Base-by-base conservation (phyloP, 2,888 invertebrate genomes). In the Heteromyza rotundicornis region DNA sequence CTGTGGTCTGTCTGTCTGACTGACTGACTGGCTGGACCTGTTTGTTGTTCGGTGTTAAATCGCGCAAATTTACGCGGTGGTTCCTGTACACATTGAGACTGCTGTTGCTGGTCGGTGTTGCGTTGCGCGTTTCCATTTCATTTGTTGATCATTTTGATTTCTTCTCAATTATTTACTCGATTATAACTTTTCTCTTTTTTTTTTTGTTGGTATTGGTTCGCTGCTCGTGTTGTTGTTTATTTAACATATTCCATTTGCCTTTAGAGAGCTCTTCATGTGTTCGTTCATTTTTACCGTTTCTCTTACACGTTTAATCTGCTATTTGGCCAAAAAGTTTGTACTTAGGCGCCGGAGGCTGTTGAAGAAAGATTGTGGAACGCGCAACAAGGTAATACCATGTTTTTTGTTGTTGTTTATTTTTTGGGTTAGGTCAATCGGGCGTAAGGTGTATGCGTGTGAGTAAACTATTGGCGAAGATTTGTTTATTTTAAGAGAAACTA, bases 351-450 rank as follows among this genome's bases (percentile, higher is more conserved):
- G 10, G 27, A 27, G 5, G n/a, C n/a, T n/a, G n/a, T n/a, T n/a
- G n/a, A n/a, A n/a, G n/a, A n/a, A n/a, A n/a, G n/a, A n/a, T n/a
- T n/a, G n/a, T n/a, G n/a, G n/a, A n/a, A n/a, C n/a, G n/a, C n/a
- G 27, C 27, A 27, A 27, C 27, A 27, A 5, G 27, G 27, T 10
- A 27, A 27, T n/a, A n/a, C n/a, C n/a, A n/a, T n/a, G n/a, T n/a
- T n/a, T n/a, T n/a, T n/a, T n/a, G n/a, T n/a, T n/a, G 27, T 27
- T 27, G 7, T 10, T 7, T 27, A 27, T 27, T 10, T 55, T 60
- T 23, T 49, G 55, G 60, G 60, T 59, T 59, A 54, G 56, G 40
- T 60, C 44, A 52, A 57, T 57, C 57, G 57, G 51, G 36, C 49
- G 50, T 20, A 7, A 20, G 36, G 19, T 19, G 24, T 49, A 16